Evolutionary conservation across 2,888 invertebrate genomes (phyloP).

Genomic region (Cantharis rufa): DNA sequence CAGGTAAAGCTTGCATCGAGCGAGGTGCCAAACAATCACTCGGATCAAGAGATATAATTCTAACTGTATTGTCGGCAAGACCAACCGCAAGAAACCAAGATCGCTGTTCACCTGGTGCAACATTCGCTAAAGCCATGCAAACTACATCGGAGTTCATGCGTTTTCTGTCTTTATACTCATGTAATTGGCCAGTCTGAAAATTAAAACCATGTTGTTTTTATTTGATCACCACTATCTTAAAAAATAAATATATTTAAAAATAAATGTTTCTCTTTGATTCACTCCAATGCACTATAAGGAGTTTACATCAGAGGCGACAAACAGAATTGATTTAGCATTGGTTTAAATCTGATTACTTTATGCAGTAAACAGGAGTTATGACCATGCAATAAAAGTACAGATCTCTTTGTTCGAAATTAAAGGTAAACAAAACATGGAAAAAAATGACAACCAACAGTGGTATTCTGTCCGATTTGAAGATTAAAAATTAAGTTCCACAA

Average conservation of each 20-base stretch:
- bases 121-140: constrained; percentile 97
- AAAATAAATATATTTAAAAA: neutral
- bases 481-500: too few species aligned
- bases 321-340: constrained; percentile 48
- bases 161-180: constrained; percentile 97
- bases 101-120: constrained; percentile 92
- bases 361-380: constrained; percentile 29
- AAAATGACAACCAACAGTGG: too few species aligned
- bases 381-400: constrained; percentile 20
- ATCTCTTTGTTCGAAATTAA: too few species aligned
- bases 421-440: too few species aligned
- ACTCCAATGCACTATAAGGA: constrained; percentile 49
- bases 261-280: constrained; percentile 51
- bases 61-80: constrained; percentile 92
- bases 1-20: constrained; percentile 95
- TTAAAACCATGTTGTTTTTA: constrained; percentile 1
- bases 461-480: too few species aligned
- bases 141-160: constrained; percentile 96
- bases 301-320: constrained; percentile 53
- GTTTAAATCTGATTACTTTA: constrained; percentile 33
- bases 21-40: constrained; percentile 93
- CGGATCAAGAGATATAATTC: constrained; percentile 96
- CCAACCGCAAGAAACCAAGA: constrained; percentile 96
- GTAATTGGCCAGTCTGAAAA: constrained; percentile 91
- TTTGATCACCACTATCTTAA: neutral